A percentile compares a stretch with the other conserved stretches of the same genome.
phyloP scores from a whole-genome alignment of 2,113 vertebrate species.

The Cryptotis parvus region DNA sequence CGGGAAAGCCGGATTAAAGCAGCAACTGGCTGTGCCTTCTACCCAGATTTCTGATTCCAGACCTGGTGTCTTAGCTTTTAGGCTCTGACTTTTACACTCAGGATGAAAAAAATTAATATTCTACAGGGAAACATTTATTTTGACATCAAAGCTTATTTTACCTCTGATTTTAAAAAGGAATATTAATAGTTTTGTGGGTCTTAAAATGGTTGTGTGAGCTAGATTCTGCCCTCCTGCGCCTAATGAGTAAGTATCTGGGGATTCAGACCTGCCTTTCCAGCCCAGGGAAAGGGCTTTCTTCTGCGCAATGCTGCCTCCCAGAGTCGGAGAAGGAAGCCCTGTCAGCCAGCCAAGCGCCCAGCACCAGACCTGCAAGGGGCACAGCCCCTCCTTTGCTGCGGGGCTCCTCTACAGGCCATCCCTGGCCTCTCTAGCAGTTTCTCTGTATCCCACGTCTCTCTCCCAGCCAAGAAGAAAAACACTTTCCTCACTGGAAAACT shows the following conservation, averaged over 20 bases:
- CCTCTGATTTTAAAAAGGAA: conserved; percentile 29
- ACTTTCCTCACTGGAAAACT: background rate
- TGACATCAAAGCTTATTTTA: conserved; percentile 45
- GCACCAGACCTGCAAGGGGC: background rate
- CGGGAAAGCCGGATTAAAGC: background rate
- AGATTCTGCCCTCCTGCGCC: background rate
- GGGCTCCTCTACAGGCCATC: background rate
- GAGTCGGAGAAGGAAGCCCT: background rate
- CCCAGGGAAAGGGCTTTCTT: background rate
- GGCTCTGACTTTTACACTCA: background rate
- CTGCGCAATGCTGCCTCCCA: conserved; percentile 53
- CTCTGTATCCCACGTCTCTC: background rate
- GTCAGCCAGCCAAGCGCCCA: background rate
- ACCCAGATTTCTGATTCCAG: background rate
- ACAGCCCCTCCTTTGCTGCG: background rate
- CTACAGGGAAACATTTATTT: conserved; percentile 60
- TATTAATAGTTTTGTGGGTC: background rate
- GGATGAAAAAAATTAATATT: conserved; percentile 50
- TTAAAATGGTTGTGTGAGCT: conserved; percentile 18
- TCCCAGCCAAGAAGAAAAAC: conserved; percentile 33
- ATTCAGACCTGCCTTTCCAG: conserved; percentile 8
- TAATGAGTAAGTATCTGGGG: background rate
- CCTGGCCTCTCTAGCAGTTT: background rate
- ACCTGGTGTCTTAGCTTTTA: background rate
- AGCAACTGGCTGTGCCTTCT: background rate